These are phyloP conservation scores for Gasterosteus aculeatus DNA, from an alignment of 2,113 vertebrate genomes.

Conservation along the genomic window DNA sequence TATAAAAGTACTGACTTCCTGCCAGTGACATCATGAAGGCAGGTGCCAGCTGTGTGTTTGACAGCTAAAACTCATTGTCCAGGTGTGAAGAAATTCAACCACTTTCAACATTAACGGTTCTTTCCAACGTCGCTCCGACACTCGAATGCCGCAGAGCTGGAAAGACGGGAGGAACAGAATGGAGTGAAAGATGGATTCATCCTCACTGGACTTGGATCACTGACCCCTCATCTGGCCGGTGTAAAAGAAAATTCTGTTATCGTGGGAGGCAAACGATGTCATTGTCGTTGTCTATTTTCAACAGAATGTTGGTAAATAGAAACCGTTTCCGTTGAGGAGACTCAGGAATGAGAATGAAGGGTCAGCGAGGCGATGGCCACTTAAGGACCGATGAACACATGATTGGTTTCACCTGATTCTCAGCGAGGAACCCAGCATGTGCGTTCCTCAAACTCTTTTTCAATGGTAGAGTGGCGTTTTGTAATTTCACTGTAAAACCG, in stretches of 20 bases:
- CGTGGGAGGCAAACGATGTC: not conserved
- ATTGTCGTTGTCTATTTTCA: not conserved
- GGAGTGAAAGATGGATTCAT: constrained; percentile 54
- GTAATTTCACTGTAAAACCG: not conserved
- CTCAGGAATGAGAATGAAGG: not conserved
- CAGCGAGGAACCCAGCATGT: not conserved
- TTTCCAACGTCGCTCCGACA: constrained; percentile 38
- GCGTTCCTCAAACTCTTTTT: not conserved
- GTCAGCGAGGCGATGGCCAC: not conserved
- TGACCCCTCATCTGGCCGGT: constrained; percentile 26
- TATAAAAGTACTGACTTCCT: constrained; percentile 8
- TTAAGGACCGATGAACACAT: too few relatives aligned
- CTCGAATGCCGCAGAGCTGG: constrained; percentile 4
- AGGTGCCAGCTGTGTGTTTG: constrained; percentile 13
- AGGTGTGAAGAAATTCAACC: constrained; percentile 23
- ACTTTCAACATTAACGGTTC: constrained; percentile 44
- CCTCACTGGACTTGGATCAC: constrained; percentile 57
- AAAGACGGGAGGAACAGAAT: constrained; percentile 41
- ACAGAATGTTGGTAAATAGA: not conserved
- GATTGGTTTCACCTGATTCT: not conserved
- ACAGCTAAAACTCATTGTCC: constrained; percentile 45
- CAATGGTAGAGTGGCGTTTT: not conserved
- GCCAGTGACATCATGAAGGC: constrained; percentile 28
- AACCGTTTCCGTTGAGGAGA: not conserved
- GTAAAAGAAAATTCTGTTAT: not conserved